Percentiles rank a stretch among this genome's conserved stretches.
These are phyloP conservation scores for Drymonia ruficornis DNA, from an alignment of 2,888 invertebrate species.

Conservation along the genomic window DNA sequence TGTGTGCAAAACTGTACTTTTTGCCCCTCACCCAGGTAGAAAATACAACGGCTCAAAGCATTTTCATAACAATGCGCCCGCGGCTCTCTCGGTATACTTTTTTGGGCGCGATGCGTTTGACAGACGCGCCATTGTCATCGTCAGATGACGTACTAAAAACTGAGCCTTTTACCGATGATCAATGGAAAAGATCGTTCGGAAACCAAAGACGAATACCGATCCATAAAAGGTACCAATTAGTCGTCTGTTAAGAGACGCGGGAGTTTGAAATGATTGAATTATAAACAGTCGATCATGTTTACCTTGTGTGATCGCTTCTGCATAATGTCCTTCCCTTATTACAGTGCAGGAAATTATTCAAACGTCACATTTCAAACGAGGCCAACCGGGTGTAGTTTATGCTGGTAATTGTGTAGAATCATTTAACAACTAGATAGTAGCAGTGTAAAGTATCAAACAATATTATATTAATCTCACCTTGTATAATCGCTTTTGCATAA, in stretches of 20 bases:
- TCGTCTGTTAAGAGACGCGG: conserved; percentile 36
- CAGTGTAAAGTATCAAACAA: too few species aligned
- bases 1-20: conserved; percentile 78
- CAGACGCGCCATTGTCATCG: conserved; percentile 82
- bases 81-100: conserved; percentile 77
- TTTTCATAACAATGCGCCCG: conserved; percentile 83
- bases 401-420: too few species aligned
- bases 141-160: conserved; percentile 79
- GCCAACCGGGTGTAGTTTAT: too few species aligned
- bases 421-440: too few species aligned
- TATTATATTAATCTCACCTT: conserved; percentile 87
- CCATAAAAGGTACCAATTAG: conserved; percentile 70
- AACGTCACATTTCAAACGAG: not conserved
- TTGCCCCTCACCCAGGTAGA: conserved; percentile 77
- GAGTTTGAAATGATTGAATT: conserved; percentile 40
- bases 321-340: conserved; percentile 93
- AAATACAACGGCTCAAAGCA: conserved; percentile 76
- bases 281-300: conserved; percentile 49
- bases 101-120: conserved; percentile 75
- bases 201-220: conserved; percentile 54
- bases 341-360: conserved; percentile 1
- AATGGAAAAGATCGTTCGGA: conserved; percentile 68
- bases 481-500: conserved; percentile 98
- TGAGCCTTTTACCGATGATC: conserved; percentile 70
- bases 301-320: conserved; percentile 98